Percentiles rank a stretch among this genome's conserved stretches.
These are phyloP conservation scores for Sebastes hopkinsi DNA, from an alignment of 2,797 vertebrate species.

Conservation along the genomic window DNA sequence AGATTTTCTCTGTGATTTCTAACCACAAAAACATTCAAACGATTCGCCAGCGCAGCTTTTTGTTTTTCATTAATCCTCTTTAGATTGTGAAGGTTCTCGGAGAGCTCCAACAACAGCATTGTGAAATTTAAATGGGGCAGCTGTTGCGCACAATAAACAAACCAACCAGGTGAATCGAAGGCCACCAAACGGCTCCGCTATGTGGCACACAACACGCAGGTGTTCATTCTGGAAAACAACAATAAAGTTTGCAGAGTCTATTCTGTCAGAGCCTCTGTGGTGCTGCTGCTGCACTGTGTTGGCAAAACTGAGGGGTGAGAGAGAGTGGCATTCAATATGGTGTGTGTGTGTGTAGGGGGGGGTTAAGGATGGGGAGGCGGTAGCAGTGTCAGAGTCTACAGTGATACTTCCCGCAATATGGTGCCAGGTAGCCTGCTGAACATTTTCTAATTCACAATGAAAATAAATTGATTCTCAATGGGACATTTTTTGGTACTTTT, in stretches of 20 bases:
- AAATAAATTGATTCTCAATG: not conserved
- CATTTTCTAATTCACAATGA: not conserved
- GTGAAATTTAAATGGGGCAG: constrained; percentile 22
- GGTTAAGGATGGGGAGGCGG: not conserved
- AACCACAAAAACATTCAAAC: not conserved
- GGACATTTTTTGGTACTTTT: not conserved
- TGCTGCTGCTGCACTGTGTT: not conserved
- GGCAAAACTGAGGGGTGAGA: not conserved
- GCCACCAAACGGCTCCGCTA: not conserved
- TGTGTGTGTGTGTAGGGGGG: constrained; percentile 6
- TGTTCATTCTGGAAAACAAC: constrained; percentile 29
- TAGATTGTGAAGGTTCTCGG: constrained; percentile 5
- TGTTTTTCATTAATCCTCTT: constrained; percentile 55
- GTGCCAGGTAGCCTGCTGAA: not conserved
- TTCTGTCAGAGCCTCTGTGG: constrained; percentile 17
- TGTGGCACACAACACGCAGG: not conserved
- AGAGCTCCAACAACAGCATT: not conserved
- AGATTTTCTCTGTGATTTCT: constrained; percentile 4
- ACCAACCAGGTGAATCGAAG: constrained; percentile 24
- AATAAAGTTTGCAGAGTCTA: constrained; percentile 7
- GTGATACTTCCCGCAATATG: too few relatives aligned
- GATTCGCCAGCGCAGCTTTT: constrained; percentile 19
- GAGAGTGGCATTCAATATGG: not conserved
- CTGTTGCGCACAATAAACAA: constrained; percentile 22
- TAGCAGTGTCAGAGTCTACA: not conserved